Base-by-base conservation (phyloP, 2,888 invertebrate genomes). In the Belgica antarctica region DNA sequence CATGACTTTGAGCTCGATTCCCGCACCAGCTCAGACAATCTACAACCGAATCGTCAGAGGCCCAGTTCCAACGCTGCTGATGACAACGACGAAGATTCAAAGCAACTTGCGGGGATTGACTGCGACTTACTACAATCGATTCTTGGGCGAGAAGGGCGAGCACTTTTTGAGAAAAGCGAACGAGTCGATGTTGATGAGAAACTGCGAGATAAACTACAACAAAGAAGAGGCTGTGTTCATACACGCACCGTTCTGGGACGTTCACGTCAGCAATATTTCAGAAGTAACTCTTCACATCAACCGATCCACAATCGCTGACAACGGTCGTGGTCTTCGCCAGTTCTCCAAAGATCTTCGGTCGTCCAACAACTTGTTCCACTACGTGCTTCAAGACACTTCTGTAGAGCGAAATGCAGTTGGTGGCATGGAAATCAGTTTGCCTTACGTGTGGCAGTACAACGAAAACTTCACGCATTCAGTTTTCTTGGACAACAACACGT, bases 341-440 rank as follows among this genome's bases (percentile, higher is more conserved):
- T 90, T 92, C 75, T 94, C 95, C 52, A 87, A 94, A 76, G 96
- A 99, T 79, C 86, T 98, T 74, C 87, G 96, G 74, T 91, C 94
- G 72, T 96, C 97, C 0, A 98, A 98, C 76, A 99, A 99, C 81
- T 83, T 99, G 1, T 99, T 96, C 82, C 95, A 97, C 77, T 99
- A 98, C 85, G 84, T 92, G 25, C 79, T 97, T 62, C 90, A 91
- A 77, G 91, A 94, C 75, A 91, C 91, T 71, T 87, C 89, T 0
- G 86, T 99, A 72, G 92, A 92, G 77, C 85, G 91, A 73, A 98
- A 97, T 76, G 83, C 83, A 71, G 85, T 85, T 25, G 94, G 94
- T 10, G 98, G 98, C 1, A 88, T 99, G 73, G 88, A 92, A 75
- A 84, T 98, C 2, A 86, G 88, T 10, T 80, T 99, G 36, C 99